Evolutionary conservation across 2,113 vertebrate species (phyloP).

Genomic region (Urocitellus parryii): DNA sequence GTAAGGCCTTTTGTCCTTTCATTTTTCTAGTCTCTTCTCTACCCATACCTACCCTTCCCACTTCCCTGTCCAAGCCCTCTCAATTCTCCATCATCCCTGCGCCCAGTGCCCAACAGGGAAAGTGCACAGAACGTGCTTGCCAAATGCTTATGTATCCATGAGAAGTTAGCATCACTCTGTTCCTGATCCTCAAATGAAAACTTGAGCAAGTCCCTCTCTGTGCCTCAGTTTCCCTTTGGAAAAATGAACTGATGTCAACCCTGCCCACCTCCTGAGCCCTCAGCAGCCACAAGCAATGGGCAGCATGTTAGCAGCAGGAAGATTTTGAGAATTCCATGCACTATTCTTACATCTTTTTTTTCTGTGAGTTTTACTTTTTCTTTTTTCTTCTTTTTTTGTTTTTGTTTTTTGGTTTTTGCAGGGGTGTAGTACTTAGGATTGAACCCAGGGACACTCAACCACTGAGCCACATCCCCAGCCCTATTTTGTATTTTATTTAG

Average conservation of each 20-base stretch:
- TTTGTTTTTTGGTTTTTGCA: too few species aligned
- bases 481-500: too few species aligned
- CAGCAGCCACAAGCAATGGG: background rate
- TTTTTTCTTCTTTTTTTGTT: too few species aligned
- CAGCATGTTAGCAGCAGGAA: background rate
- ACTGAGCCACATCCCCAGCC: too few species aligned
- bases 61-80: background rate
- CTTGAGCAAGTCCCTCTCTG: background rate
- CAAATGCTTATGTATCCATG: background rate
- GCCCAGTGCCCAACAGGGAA: background rate
- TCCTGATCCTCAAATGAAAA: background rate
- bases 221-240: conserved; percentile 44
- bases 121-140: background rate
- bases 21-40: conserved; percentile 27
- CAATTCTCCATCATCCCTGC: background rate
- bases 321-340: background rate
- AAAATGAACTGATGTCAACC: background rate
- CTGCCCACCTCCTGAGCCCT: background rate
- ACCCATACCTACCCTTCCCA: background rate
- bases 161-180: background rate
- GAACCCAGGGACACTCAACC: too few species aligned
- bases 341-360: background rate
- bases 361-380: background rate
- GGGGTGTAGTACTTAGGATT: too few species aligned
- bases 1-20: background rate